These are phyloP conservation scores for Acyrthosiphon pisum DNA, from an alignment of 1,140 invertebrate species.

Conservation along the genomic window DNA sequence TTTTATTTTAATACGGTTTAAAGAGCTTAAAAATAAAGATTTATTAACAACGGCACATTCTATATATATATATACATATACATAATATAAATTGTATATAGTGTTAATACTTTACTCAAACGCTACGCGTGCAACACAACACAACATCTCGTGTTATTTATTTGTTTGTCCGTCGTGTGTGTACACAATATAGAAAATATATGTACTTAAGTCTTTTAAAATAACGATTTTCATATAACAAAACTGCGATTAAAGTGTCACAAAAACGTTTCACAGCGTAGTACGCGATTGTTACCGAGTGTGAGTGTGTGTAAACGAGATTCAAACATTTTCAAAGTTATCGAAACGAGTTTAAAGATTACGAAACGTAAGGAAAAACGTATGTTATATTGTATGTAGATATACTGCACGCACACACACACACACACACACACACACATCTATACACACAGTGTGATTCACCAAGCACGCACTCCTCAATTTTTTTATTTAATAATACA, in stretches of 20 bases:
- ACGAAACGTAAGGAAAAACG: neutral
- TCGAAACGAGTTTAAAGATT: slow-evolving; percentile 3
- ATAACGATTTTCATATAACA: slow-evolving; percentile 25
- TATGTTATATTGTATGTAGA: neutral
- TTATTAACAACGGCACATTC: neutral
- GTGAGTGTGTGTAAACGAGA: neutral
- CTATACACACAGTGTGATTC: no score
- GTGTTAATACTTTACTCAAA: slow-evolving; percentile 25
- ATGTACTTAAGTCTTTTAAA: neutral
- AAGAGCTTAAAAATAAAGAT: slow-evolving; percentile 32
- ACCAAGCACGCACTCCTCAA: no score
- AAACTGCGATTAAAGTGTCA: slow-evolving; percentile 29
- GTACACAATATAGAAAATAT: neutral
- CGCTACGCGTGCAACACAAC: neutral
- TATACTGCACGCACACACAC: neutral
- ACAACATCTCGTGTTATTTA: slow-evolving; percentile 17
- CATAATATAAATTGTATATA: neutral
- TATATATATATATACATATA: neutral
- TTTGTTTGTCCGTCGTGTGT: slow-evolving; percentile 16
- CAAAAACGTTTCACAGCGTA: neutral
- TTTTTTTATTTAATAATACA: no score
- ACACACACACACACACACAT: neutral
- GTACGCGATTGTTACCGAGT: neutral
- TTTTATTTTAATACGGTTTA: slow-evolving; percentile 13
- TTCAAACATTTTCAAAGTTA: neutral